These are phyloP conservation scores for Holocentrus rufus DNA, from an alignment of 2,797 vertebrate species.

Conservation along the genomic window DNA sequence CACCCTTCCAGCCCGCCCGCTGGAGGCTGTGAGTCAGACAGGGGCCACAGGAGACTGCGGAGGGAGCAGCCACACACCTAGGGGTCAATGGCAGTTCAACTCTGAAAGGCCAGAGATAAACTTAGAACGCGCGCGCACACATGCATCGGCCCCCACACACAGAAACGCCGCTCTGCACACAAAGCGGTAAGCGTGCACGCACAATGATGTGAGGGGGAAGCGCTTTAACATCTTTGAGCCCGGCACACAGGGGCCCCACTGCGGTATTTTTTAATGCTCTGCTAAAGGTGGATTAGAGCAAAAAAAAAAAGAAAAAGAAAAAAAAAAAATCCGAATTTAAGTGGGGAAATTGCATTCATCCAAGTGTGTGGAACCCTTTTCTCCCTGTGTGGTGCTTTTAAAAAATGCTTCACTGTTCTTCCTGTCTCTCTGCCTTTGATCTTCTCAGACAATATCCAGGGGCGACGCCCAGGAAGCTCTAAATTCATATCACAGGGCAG, in stretches of 20 bases:
- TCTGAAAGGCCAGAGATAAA: constrained; percentile 68
- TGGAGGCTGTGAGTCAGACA: constrained; percentile 65
- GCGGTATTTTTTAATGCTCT: constrained; percentile 53
- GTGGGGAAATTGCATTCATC: constrained; percentile 69
- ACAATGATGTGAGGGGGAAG: constrained; percentile 48
- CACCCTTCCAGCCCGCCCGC: constrained; percentile 40
- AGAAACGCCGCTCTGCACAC: constrained; percentile 7
- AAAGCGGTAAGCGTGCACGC: constrained; percentile 42
- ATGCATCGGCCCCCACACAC: neutral
- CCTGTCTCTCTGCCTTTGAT: constrained; percentile 73
- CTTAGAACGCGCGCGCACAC: constrained; percentile 29
- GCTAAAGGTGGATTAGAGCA: constrained; percentile 56
- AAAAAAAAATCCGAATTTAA: constrained; percentile 53
- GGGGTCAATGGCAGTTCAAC: constrained; percentile 74
- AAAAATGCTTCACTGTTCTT: constrained; percentile 66
- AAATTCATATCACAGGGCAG: constrained; percentile 81
- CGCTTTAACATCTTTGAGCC: constrained; percentile 50
- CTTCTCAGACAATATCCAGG: constrained; percentile 79
- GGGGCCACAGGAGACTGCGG: constrained; percentile 64
- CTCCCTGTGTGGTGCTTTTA: constrained; percentile 61
- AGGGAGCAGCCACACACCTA: constrained; percentile 59
- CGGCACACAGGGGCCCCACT: constrained; percentile 7
- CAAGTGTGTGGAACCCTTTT: constrained; percentile 53
- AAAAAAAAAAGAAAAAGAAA: too few relatives aligned
- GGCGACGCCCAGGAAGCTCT: constrained; percentile 77